phyloP scores from a whole-genome alignment of 2,113 vertebrate genomes.

The Sitta europaea region DNA sequence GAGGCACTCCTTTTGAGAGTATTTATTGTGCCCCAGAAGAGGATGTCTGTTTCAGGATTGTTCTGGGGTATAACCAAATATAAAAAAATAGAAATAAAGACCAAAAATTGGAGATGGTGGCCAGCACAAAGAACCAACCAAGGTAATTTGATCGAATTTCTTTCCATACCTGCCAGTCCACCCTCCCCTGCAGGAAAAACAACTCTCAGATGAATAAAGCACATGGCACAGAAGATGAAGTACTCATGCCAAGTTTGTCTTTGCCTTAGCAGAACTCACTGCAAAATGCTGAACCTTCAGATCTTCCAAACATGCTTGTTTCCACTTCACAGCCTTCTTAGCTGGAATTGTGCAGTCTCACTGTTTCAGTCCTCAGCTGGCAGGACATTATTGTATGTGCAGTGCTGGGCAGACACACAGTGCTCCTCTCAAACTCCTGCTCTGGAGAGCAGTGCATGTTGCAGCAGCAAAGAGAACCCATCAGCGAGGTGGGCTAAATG shows the following conservation, averaged over 20 bases:
- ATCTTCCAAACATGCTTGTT: neutral
- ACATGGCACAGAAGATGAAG: conserved; percentile 10
- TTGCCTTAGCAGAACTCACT: neutral
- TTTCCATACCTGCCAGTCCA: conserved; percentile 33
- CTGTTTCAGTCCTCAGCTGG: neutral
- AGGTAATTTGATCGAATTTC: conserved; percentile 27
- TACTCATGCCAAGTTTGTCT: neutral
- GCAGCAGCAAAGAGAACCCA: neutral
- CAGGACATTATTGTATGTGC: neutral
- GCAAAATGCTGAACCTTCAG: conserved; percentile 35
- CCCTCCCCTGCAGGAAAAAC: conserved; percentile 46
- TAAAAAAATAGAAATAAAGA: conserved; percentile 39
- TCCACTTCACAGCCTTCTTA: neutral
- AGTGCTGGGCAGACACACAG: neutral
- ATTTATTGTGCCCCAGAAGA: neutral
- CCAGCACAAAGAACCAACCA: neutral
- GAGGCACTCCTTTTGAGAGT: neutral
- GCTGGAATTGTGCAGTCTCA: neutral
- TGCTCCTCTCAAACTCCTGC: neutral
- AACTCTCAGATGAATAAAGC: neutral
- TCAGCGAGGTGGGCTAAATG: neutral
- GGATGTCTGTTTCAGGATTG: neutral
- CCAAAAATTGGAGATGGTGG: neutral
- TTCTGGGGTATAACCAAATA: too few relatives aligned
- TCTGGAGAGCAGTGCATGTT: accelerated